phyloP scores from a whole-genome alignment of 2,888 invertebrate species.

The Megastigmus dorsalis region DNA sequence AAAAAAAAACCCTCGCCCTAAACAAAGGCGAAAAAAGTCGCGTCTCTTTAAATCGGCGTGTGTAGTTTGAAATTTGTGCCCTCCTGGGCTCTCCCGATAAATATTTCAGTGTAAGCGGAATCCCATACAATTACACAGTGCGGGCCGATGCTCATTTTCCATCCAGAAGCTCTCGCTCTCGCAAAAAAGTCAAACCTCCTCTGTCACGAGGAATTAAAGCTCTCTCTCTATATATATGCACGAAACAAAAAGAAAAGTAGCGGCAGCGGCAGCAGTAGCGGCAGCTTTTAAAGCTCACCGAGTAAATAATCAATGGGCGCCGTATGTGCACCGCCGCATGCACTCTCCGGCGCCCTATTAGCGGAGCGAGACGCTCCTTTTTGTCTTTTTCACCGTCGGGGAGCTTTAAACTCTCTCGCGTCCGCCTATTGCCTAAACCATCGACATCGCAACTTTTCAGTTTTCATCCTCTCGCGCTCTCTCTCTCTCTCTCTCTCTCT shows the following conservation, averaged over 20 bases:
- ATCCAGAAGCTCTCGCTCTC: too few species aligned
- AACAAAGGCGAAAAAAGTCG: too few species aligned
- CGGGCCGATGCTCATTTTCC: background rate
- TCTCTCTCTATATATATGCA: background rate
- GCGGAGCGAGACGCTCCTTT: too few species aligned
- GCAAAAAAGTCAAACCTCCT: background rate
- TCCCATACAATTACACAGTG: background rate
- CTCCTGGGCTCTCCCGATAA: background rate
- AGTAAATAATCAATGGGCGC: constrained; percentile 6
- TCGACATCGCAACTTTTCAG: constrained; percentile 44
- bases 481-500: too few species aligned
- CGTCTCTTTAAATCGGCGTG: background rate
- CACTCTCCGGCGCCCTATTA: too few species aligned
- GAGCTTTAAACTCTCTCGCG: too few species aligned
- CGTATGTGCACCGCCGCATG: too few species aligned
- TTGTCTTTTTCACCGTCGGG: too few species aligned
- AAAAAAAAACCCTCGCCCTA: too few species aligned
- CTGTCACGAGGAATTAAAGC: constrained; percentile 32
- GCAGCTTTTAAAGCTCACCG: too few species aligned
- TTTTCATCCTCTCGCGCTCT: constrained; percentile 7
- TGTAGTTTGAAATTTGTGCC: too few species aligned
- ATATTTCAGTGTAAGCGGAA: constrained; percentile 3
- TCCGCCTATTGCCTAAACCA: background rate
- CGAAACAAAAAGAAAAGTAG: background rate
- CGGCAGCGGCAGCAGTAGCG: too few species aligned